These are phyloP conservation scores for Leptoclinus maculatus DNA, from an alignment of 2,797 vertebrate species.

Conservation along the genomic window DNA sequence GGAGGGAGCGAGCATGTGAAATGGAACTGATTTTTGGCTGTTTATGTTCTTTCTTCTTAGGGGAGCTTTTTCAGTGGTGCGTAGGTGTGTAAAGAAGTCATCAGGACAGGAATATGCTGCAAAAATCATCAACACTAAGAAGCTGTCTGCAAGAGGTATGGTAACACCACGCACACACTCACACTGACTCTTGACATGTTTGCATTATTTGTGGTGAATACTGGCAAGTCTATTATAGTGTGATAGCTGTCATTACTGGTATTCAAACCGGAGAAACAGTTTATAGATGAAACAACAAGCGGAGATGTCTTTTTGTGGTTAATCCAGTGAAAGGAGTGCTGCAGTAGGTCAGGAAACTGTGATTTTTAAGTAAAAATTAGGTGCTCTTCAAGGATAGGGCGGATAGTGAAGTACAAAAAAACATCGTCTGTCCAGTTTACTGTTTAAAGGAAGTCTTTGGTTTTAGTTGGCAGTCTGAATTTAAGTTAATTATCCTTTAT, in stretches of 20 bases:
- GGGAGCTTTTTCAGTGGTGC: slow-evolving; percentile 99
- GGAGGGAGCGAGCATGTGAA: slow-evolving; percentile 36
- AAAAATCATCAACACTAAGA: slow-evolving; percentile 99
- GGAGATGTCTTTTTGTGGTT: background rate
- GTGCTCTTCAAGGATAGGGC: background rate
- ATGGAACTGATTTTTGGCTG: slow-evolving; percentile 72
- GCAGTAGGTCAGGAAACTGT: background rate
- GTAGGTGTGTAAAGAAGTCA: slow-evolving; percentile 98
- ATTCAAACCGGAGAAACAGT: background rate
- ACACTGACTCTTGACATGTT: background rate
- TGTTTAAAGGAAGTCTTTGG: background rate
- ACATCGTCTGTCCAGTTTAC: background rate
- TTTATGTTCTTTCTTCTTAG: slow-evolving; percentile 80
- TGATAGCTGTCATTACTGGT: background rate
- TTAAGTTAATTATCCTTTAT: background rate
- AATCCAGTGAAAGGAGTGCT: slow-evolving; percentile 1
- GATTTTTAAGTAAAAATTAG: background rate
- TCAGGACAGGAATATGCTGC: slow-evolving; percentile 99
- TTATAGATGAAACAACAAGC: background rate
- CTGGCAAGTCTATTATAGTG: background rate
- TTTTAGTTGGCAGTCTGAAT: background rate
- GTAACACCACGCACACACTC: slow-evolving; percentile 51
- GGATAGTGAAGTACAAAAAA: background rate
- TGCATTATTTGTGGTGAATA: slow-evolving; percentile 13
- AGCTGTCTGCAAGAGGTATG: slow-evolving; percentile 97